phyloP scores from a whole-genome alignment of 2,888 invertebrate species.

The Drosophila monieri region DNA sequence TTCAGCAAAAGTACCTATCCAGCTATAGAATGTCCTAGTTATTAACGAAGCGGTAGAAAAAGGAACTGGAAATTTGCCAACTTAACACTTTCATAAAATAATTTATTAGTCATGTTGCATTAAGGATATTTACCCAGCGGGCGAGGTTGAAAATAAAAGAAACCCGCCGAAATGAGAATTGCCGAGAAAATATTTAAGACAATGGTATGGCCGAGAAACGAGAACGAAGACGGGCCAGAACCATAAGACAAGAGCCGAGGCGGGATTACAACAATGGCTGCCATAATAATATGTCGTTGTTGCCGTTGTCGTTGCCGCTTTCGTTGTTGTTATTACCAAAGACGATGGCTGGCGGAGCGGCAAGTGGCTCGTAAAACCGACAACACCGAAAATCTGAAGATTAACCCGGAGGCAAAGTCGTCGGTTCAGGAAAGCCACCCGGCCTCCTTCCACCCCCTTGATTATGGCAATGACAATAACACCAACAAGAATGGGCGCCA shows the following conservation, averaged over 20 bases:
- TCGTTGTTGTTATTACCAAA: conserved; percentile 30
- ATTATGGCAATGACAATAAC: conserved; percentile 75
- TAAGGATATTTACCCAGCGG: conserved; percentile 43
- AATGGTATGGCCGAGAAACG: conserved; percentile 43
- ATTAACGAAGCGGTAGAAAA: conserved; percentile 46
- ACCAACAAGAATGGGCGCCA: conserved; percentile 46
- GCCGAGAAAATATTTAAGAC: conserved; percentile 70
- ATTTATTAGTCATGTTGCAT: conserved; percentile 64
- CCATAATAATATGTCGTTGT: conserved; percentile 67
- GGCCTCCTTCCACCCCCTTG: conserved; percentile 23
- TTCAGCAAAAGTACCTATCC: conserved; percentile 3
- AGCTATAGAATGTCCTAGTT: conserved; percentile 37
- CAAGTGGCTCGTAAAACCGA: conserved; percentile 80
- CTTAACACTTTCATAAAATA: conserved; percentile 77
- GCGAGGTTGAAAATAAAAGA: conserved; percentile 59
- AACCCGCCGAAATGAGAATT: conserved; percentile 49
- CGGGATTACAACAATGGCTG: conserved; percentile 70
- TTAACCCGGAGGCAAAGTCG: conserved; percentile 65
- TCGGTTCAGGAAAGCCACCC: conserved; percentile 3
- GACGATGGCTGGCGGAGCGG: conserved; percentile 42
- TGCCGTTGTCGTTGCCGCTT: conserved; percentile 21
- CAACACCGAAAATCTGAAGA: conserved; percentile 75
- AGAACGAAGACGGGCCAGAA: conserved; percentile 12
- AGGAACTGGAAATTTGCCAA: conserved; percentile 57
- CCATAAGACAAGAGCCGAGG: conserved; percentile 24